Conservation (phyloP, 2,888 invertebrate species). For the Serripes groenlandicus region DNA sequence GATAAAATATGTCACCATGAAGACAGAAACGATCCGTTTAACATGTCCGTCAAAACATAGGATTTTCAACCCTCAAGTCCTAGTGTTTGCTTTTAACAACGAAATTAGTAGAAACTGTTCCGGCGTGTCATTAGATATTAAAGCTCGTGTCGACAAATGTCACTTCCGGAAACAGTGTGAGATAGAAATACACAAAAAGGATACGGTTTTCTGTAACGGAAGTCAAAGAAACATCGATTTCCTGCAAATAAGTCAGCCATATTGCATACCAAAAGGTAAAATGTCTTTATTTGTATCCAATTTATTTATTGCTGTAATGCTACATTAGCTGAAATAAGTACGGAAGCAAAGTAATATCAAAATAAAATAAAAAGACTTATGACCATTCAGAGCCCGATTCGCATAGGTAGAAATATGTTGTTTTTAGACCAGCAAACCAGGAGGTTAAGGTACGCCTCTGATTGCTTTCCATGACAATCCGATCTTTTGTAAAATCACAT, state of each 20-base stretch:
- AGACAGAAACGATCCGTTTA: constrained; percentile 37
- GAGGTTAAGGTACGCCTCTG: too few relatives aligned
- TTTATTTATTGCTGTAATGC: too few relatives aligned
- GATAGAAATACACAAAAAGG: constrained; percentile 21
- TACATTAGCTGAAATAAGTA: too few relatives aligned
- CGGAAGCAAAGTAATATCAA: too few relatives aligned
- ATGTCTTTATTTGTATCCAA: too few relatives aligned
- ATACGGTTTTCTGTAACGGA: constrained; percentile 20
- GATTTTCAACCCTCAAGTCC: constrained; percentile 40
- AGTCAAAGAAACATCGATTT: constrained; percentile 21
- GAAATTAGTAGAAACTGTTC: constrained; percentile 25
- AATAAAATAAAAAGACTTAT: too few relatives aligned
- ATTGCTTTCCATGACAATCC: too few relatives aligned
- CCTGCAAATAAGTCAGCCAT: constrained; percentile 41
- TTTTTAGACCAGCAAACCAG: too few relatives aligned
- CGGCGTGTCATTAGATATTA: constrained; percentile 20
- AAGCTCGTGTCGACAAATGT: constrained; percentile 36
- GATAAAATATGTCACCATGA: constrained; percentile 24
- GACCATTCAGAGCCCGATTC: too few relatives aligned
- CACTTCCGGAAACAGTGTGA: constrained; percentile 45
- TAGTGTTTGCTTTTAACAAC: background rate
- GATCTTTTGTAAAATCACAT: too few relatives aligned
- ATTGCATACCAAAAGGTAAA: constrained; percentile 58
- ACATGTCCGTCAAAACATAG: constrained; percentile 45
- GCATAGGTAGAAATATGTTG: too few relatives aligned